A percentile compares a stretch with the other conserved stretches of the same genome.
These are phyloP conservation scores for Lydus trimaculatus DNA, from an alignment of 2,888 invertebrate genomes.

Conservation along the genomic window DNA sequence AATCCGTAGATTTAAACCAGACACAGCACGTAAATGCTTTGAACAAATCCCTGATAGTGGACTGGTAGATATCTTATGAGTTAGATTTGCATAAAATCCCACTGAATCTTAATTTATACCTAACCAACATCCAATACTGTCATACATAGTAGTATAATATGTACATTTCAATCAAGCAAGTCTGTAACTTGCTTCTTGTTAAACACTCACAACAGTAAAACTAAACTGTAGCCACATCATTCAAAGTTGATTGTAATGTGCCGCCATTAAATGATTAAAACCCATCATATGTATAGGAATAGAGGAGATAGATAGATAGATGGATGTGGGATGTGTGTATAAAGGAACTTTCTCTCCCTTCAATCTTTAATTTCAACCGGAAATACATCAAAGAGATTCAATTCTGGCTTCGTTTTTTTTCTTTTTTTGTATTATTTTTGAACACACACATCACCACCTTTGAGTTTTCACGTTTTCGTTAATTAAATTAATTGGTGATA, in stretches of 20 bases:
- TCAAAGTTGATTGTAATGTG: conserved; percentile 3
- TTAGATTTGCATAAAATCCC: background rate
- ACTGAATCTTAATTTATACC: background rate
- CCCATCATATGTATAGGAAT: background rate
- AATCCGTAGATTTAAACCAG: no score
- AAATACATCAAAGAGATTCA: conserved; percentile 4
- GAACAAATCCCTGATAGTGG: no score
- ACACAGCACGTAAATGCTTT: no score
- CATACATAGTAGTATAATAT: background rate
- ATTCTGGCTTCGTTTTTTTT: background rate
- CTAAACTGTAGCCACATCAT: conserved; percentile 2
- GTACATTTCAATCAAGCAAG: background rate
- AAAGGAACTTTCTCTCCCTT: background rate
- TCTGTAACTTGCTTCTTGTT: background rate
- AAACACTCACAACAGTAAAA: background rate
- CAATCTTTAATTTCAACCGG: conserved; percentile 5
- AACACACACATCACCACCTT: background rate
- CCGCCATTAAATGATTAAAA: conserved; percentile 6
- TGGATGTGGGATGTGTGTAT: background rate
- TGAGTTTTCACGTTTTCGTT: background rate
- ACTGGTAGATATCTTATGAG: no score
- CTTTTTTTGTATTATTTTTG: background rate
- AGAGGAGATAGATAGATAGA: background rate
- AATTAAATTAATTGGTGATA: background rate
- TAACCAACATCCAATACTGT: background rate